Evolutionary conservation across 2,113 vertebrate species (phyloP).

Genomic region (Oostethus manadensis): DNA sequence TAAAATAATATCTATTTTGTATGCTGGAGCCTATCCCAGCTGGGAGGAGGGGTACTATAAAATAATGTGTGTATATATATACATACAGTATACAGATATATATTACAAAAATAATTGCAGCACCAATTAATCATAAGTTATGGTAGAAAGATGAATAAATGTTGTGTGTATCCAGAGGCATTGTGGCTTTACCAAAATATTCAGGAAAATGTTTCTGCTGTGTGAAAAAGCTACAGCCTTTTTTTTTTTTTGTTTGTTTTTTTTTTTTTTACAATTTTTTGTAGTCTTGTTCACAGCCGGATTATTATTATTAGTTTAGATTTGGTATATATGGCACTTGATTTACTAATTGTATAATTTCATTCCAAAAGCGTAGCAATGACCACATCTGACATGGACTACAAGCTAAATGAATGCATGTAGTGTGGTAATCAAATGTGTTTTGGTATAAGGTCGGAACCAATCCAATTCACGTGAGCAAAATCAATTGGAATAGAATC

Average conservation of each 20-base stretch:
- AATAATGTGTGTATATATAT: slow-evolving; percentile 19
- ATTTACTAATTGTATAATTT: too few relatives aligned
- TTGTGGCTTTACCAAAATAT: slow-evolving; percentile 40
- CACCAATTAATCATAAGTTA: slow-evolving; percentile 67
- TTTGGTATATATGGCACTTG: slow-evolving; percentile 15
- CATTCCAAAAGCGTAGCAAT: background rate
- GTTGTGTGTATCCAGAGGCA: slow-evolving; percentile 45
- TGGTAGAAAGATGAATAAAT: slow-evolving; percentile 36
- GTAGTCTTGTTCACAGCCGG: background rate
- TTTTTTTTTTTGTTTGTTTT: too few relatives aligned
- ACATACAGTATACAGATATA: slow-evolving; percentile 28
- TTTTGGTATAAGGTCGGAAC: slow-evolving; percentile 12
- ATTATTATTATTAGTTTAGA: slow-evolving; percentile 9
- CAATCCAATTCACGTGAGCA: slow-evolving; percentile 11
- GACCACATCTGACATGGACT: slow-evolving; percentile 8
- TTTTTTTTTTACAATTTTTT: too few relatives aligned
- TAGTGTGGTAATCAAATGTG: slow-evolving; percentile 17
- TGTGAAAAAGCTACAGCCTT: too few relatives aligned
- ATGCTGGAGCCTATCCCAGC: too few relatives aligned
- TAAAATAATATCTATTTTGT: too few relatives aligned
- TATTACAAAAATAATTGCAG: slow-evolving; percentile 75
- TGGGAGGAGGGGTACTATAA: too few relatives aligned
- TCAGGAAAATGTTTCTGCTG: background rate
- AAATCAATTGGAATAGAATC: slow-evolving; percentile 15
- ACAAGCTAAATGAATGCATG: slow-evolving; percentile 14